Percentiles rank a stretch among this genome's conserved stretches.
phyloP scores from a whole-genome alignment of 2,113 vertebrate species.

The Cranoglanis bouderius region DNA sequence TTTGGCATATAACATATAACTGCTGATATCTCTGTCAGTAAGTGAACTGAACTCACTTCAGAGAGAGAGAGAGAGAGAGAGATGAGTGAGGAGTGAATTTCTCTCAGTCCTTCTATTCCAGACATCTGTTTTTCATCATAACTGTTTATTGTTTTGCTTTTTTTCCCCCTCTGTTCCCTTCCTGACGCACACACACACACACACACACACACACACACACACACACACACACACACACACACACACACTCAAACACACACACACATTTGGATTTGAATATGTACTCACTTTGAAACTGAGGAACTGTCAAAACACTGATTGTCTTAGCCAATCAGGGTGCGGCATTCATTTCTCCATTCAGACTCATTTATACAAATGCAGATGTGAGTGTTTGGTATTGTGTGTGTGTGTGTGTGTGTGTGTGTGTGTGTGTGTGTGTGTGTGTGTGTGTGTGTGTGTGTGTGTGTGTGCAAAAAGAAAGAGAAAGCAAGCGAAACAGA shows the following conservation, averaged over 20 bases:
- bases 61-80: conserved; percentile 5
- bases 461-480: conserved; percentile 19
- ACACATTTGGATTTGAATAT: not conserved
- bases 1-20: not conserved
- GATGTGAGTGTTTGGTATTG: not conserved
- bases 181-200: not conserved
- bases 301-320: conserved; percentile 35
- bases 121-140: conserved; percentile 31
- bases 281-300: conserved; percentile 35
- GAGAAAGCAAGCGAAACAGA: not conserved
- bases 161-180: not conserved
- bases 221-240: not conserved
- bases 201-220: not conserved
- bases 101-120: not conserved
- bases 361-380: conserved; percentile 7
- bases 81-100: conserved; percentile 44
- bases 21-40: not conserved
- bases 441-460: conserved; percentile 3
- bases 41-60: not conserved
- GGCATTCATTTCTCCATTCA: conserved; percentile 29
- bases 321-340: conserved; percentile 16
- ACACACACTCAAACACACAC: not conserved
- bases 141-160: conserved; percentile 22
- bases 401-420: conserved; percentile 3
- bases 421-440: conserved; percentile 29